Evolutionary conservation across 1,140 invertebrate species (phyloP).

Genomic region (Chrysopa pallens): DNA sequence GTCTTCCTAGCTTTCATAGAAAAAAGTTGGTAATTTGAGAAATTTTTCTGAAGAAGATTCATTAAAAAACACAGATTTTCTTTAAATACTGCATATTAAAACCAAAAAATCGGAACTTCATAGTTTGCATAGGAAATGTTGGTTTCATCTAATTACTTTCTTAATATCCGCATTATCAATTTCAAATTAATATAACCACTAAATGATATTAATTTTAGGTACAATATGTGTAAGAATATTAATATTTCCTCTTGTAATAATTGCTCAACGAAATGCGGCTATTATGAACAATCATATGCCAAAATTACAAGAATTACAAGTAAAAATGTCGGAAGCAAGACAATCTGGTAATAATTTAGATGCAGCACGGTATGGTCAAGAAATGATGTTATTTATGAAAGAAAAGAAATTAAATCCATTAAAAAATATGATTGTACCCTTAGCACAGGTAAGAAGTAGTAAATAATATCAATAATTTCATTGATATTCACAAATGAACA

Average conservation of each 20-base stretch:
- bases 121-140: too few relatives aligned
- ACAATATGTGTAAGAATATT: slow-evolving; percentile 51
- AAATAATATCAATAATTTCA: background rate
- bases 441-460: slow-evolving; percentile 59
- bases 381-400: slow-evolving; percentile 65
- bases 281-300: slow-evolving; percentile 69
- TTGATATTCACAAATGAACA: too few relatives aligned
- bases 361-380: slow-evolving; percentile 47
- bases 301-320: slow-evolving; percentile 55
- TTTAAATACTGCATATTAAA: too few relatives aligned
- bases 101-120: too few relatives aligned
- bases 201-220: slow-evolving; percentile 37
- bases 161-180: too few relatives aligned
- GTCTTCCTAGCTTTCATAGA: too few relatives aligned
- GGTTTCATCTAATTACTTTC: too few relatives aligned
- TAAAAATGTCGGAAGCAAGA: slow-evolving; percentile 67
- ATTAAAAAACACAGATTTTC: too few relatives aligned
- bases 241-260: slow-evolving; percentile 70
- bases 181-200: too few relatives aligned
- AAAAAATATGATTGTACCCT: slow-evolving; percentile 60
- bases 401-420: slow-evolving; percentile 62
- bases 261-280: slow-evolving; percentile 55
- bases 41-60: too few relatives aligned
- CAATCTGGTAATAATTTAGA: slow-evolving; percentile 62
- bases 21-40: too few relatives aligned